These are phyloP conservation scores for Xestia sexstrigata DNA, from an alignment of 2,888 invertebrate species.

Conservation along the genomic window DNA sequence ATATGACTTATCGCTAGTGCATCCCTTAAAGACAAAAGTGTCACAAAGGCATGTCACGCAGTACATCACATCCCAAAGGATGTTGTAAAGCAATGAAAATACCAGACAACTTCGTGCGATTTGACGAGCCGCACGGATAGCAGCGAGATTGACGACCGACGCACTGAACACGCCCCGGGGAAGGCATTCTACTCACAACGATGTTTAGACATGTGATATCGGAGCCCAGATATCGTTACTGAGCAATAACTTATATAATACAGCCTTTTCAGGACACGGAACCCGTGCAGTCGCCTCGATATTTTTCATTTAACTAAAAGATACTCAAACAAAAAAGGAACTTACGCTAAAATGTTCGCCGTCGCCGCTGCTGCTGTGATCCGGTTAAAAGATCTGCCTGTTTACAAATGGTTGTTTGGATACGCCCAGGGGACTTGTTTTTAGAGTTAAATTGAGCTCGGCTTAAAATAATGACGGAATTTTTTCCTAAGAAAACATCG, in stretches of 20 bases:
- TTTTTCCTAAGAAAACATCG: slow-evolving; percentile 66
- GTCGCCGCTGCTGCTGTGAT: slow-evolving; percentile 58
- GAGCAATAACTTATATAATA: slow-evolving; percentile 54
- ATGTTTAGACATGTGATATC: slow-evolving; percentile 54
- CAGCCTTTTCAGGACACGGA: slow-evolving; percentile 29
- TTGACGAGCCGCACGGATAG: slow-evolving; percentile 56
- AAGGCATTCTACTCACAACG: slow-evolving; percentile 49
- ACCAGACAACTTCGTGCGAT: slow-evolving; percentile 54
- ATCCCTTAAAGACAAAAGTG: slow-evolving; percentile 37
- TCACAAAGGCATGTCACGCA: slow-evolving; percentile 40
- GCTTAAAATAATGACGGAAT: slow-evolving; percentile 71
- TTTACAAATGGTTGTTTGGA: slow-evolving; percentile 72
- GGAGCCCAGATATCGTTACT: slow-evolving; percentile 54
- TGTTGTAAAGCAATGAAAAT: slow-evolving; percentile 50
- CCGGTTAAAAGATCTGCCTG: slow-evolving; percentile 69
- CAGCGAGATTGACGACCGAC: slow-evolving; percentile 58
- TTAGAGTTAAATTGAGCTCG: slow-evolving; percentile 70
- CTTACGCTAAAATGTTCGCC: slow-evolving; percentile 47
- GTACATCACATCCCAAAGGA: slow-evolving; percentile 42
- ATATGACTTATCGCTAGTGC: slow-evolving; percentile 1
- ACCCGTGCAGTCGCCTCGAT: slow-evolving; percentile 17
- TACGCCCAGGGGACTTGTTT: slow-evolving; percentile 70
- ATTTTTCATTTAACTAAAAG: slow-evolving; percentile 49
- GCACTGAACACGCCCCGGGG: slow-evolving; percentile 57
- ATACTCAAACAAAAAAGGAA: slow-evolving; percentile 48